Percentiles rank a stretch among this genome's conserved stretches.
Conservation (phyloP, 2,888 invertebrate species). For the Heliconius sara region DNA sequence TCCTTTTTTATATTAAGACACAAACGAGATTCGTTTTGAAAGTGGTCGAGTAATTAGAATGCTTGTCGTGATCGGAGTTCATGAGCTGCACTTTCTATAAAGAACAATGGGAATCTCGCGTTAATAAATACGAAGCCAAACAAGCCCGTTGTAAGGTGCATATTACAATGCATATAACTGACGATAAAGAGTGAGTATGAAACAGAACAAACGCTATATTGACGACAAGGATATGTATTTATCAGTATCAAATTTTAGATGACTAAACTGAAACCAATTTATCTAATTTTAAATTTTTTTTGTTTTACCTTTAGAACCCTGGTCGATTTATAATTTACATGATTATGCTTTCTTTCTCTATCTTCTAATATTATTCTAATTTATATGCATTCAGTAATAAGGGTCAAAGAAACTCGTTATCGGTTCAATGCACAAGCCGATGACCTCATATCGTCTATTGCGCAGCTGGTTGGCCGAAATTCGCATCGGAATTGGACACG, state of each 20-base stretch:
- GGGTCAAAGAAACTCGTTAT: conserved; percentile 52
- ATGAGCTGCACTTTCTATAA: conserved; percentile 52
- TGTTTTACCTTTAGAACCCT: neutral
- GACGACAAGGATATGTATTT: conserved; percentile 13
- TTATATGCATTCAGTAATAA: conserved; percentile 41
- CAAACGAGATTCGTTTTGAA: conserved; percentile 23
- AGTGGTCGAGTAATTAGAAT: conserved; percentile 47
- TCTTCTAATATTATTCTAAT: neutral
- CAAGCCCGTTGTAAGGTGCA: conserved; percentile 29
- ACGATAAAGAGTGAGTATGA: conserved; percentile 22
- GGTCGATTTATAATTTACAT: neutral
- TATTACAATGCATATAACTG: conserved; percentile 17
- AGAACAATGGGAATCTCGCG: conserved; percentile 45
- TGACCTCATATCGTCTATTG: conserved; percentile 49
- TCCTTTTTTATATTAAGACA: neutral
- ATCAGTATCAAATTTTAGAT: conserved; percentile 12
- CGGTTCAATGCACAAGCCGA: conserved; percentile 49
- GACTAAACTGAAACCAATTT: neutral
- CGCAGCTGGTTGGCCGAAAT: conserved; percentile 51
- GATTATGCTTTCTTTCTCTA: neutral
- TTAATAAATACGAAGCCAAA: conserved; percentile 28
- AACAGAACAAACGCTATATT: neutral
- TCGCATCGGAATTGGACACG: conserved; percentile 39
- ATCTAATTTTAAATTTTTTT: neutral
- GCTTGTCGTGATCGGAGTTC: conserved; percentile 49